Conservation (phyloP, 2,888 invertebrate genomes). For the Acleris holmiana region DNA sequence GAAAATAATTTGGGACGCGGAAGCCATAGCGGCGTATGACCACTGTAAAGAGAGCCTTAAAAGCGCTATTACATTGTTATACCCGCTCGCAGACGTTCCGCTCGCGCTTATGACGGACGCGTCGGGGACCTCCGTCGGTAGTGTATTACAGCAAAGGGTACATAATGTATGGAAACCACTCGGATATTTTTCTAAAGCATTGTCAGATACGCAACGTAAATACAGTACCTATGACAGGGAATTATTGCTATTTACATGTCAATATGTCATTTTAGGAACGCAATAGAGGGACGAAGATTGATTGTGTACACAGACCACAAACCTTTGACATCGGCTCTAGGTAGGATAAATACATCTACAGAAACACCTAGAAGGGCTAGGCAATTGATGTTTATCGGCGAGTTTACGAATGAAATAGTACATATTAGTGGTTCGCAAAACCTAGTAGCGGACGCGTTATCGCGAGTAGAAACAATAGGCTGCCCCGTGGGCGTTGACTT, state of each 20-base stretch:
- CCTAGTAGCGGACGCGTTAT: slow-evolving; percentile 40
- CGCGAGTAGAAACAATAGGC: slow-evolving; percentile 35
- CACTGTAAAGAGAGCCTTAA: no score
- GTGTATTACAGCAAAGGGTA: slow-evolving; percentile 40
- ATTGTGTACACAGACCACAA: slow-evolving; percentile 11
- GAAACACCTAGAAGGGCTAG: slow-evolving; percentile 40
- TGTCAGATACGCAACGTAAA: slow-evolving; percentile 38
- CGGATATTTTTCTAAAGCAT: slow-evolving; percentile 40
- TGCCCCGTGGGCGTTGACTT: not conserved
- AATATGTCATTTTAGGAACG: slow-evolving; percentile 37
- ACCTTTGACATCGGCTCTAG: not conserved
- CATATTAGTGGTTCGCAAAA: slow-evolving; percentile 38
- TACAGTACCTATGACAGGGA: slow-evolving; percentile 43
- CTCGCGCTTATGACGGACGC: slow-evolving; percentile 41
- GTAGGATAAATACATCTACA: slow-evolving; percentile 20
- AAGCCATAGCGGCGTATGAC: not conserved
- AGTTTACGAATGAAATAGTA: slow-evolving; percentile 41
- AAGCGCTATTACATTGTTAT: slow-evolving; percentile 29
- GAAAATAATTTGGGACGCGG: not conserved
- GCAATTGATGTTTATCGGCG: slow-evolving; percentile 41
- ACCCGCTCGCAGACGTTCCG: slow-evolving; percentile 19
- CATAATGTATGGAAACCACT: slow-evolving; percentile 39
- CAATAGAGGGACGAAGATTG: slow-evolving; percentile 37
- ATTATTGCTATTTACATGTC: slow-evolving; percentile 42
- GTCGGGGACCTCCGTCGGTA: slow-evolving; percentile 39